These are phyloP conservation scores for Cryptoprocta ferox DNA, from an alignment of 2,797 vertebrate species.

Conservation along the genomic window DNA sequence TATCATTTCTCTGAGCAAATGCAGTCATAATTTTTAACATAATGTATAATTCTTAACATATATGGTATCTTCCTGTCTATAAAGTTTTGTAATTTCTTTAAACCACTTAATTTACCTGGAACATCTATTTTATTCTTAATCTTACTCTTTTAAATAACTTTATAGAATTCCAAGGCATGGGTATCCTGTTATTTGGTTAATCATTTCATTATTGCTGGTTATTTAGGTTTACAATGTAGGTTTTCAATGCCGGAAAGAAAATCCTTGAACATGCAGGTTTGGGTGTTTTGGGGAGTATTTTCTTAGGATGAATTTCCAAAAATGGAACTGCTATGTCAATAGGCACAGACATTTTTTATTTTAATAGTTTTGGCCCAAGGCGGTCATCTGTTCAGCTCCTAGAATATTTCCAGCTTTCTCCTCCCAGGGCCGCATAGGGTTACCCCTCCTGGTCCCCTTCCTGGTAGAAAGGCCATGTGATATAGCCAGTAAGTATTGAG, in stretches of 20 bases:
- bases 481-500: background rate
- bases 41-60: background rate
- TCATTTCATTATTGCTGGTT: background rate
- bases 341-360: background rate
- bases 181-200: background rate
- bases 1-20: background rate
- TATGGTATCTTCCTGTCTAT: background rate
- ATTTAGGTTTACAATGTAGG: background rate
- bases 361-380: background rate
- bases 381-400: background rate
- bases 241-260: background rate
- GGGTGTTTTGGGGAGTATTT: background rate
- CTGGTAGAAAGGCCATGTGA: background rate
- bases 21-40: background rate
- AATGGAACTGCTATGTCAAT: background rate
- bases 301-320: constrained; percentile 19
- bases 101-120: background rate
- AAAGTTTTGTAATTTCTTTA: constrained; percentile 18
- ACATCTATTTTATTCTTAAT: background rate
- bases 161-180: background rate
- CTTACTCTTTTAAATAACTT: background rate
- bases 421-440: background rate
- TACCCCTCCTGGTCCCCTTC: background rate
- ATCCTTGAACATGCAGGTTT: background rate
- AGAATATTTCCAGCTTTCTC: background rate